phyloP scores from a whole-genome alignment of 1,140 invertebrate genomes.

The Lineus longissimus region DNA sequence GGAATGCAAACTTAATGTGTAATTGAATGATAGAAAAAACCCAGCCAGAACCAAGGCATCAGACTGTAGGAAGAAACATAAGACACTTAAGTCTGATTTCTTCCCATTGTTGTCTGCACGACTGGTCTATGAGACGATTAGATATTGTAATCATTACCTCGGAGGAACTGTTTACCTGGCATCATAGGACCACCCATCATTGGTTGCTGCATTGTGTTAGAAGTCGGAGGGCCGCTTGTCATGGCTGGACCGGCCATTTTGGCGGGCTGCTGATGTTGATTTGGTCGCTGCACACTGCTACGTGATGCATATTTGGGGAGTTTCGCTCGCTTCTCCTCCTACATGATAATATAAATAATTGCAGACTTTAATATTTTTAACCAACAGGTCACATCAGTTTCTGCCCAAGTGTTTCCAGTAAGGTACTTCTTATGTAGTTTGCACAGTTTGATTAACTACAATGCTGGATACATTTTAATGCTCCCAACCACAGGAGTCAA shows the following conservation, averaged over 20 bases:
- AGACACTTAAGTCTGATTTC: no score
- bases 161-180: slow-evolving; percentile 1
- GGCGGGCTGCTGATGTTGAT: neutral
- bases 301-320: slow-evolving; percentile 68
- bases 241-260: slow-evolving; percentile 10
- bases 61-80: no score
- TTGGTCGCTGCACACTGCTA: neutral
- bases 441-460: neutral
- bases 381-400: neutral
- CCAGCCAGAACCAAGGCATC: no score
- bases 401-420: no score
- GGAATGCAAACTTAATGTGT: no score
- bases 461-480: neutral
- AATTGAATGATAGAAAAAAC: no score
- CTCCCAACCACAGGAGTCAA: no score
- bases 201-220: neutral
- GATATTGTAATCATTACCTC: neutral
- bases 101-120: no score
- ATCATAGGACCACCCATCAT: slow-evolving; percentile 10
- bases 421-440: neutral
- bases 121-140: neutral
- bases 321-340: slow-evolving; percentile 81
- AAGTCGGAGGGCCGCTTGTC: neutral
- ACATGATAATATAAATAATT: slow-evolving; percentile 20
- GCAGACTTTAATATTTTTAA: neutral